A percentile compares a stretch with the other conserved stretches of the same genome.
phyloP scores from a whole-genome alignment of 1,140 invertebrate species.

The Pteromalus puparum region DNA sequence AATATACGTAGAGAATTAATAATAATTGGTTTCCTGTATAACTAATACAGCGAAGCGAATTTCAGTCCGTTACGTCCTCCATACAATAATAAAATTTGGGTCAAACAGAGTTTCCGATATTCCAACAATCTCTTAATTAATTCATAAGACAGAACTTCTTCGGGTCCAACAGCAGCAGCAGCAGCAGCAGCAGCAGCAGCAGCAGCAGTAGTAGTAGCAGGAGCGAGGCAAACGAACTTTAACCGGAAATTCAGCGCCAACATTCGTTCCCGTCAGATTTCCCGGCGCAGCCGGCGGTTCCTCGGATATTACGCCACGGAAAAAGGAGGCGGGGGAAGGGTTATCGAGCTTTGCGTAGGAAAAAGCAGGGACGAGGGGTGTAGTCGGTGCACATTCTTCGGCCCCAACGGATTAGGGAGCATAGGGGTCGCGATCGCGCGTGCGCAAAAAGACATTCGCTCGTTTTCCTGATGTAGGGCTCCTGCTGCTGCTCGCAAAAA shows the following conservation, averaged over 20 bases:
- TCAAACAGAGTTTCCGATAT: not conserved
- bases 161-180: not conserved
- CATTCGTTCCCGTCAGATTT: constrained; percentile 51
- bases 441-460: constrained; percentile 45
- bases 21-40: no score
- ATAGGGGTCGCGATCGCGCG: not conserved
- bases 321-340: not conserved
- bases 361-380: constrained; percentile 12
- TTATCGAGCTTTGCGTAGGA: constrained; percentile 1
- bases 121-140: constrained; percentile 4
- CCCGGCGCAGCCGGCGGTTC: constrained; percentile 34
- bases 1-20: no score
- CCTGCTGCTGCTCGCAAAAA: not conserved
- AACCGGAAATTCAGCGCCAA: constrained; percentile 51
- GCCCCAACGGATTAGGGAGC: constrained; percentile 43
- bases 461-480: constrained; percentile 34
- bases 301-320: not conserved
- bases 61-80: not conserved
- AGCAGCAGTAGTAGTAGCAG: no score
- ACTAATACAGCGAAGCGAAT: not conserved
- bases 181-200: not conserved
- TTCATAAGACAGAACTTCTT: not conserved
- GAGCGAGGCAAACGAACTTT: constrained; percentile 51
- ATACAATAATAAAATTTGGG: not conserved
- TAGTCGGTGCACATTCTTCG: constrained; percentile 26